These are phyloP conservation scores for Adelognathus sp. DNA, from an alignment of 2,888 invertebrate genomes.

Conservation along the genomic window DNA sequence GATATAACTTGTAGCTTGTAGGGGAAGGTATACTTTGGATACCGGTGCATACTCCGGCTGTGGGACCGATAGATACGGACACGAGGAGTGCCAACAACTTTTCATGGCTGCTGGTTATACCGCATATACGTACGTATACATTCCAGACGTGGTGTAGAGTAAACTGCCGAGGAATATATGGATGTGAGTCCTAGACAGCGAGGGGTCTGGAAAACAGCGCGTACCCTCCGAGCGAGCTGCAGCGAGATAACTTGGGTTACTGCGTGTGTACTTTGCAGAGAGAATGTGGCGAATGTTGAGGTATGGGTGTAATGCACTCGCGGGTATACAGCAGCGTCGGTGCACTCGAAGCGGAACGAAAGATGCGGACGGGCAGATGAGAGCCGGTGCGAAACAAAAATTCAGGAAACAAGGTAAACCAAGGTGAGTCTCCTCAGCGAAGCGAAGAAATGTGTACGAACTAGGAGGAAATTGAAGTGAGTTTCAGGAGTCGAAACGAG, in stretches of 20 bases:
- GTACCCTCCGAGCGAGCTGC: neutral
- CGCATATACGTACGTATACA: neutral
- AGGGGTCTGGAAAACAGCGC: slow-evolving; percentile 4
- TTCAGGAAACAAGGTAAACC: slow-evolving; percentile 3
- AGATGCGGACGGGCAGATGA: slow-evolving; percentile 1
- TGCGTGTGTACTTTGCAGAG: neutral
- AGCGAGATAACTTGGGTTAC: neutral
- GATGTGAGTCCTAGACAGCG: slow-evolving; percentile 10
- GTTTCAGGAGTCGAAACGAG: neutral
- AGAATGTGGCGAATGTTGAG: neutral
- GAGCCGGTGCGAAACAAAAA: slow-evolving; percentile 1
- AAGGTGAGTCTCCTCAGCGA: neutral
- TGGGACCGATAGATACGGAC: slow-evolving; percentile 41
- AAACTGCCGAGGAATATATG: slow-evolving; percentile 28
- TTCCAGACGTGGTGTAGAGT: slow-evolving; percentile 1
- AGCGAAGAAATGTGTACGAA: neutral
- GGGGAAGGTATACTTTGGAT: slow-evolving; percentile 29
- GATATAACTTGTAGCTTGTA: slow-evolving; percentile 44
- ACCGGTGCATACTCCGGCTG: slow-evolving; percentile 23
- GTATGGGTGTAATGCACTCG: neutral
- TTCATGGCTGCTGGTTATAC: slow-evolving; percentile 43
- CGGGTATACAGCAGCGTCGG: neutral
- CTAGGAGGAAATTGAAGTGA: neutral
- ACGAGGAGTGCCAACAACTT: slow-evolving; percentile 40
- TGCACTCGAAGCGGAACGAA: slow-evolving; percentile 23